These are phyloP conservation scores for Leguminivora glycinivorella DNA, from an alignment of 1,140 invertebrate species.

Conservation along the genomic window DNA sequence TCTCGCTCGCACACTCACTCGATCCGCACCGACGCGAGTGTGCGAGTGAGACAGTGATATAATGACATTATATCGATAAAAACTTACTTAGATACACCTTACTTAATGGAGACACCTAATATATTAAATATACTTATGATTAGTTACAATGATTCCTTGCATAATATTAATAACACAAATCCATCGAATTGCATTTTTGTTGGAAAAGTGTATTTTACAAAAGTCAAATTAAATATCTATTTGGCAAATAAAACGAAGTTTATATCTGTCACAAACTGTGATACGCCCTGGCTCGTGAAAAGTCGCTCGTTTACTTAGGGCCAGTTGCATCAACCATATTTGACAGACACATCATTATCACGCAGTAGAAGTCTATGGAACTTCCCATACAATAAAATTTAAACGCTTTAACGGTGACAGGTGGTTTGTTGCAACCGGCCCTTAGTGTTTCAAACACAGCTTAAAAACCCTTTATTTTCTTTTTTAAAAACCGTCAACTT, in stretches of 20 bases:
- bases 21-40: slow-evolving; percentile 28
- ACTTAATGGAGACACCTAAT: slow-evolving; percentile 71
- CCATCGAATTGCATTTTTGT: slow-evolving; percentile 34
- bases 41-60: slow-evolving; percentile 53
- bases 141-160: slow-evolving; percentile 59
- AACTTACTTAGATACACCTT: slow-evolving; percentile 70
- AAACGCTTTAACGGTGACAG: too few relatives aligned
- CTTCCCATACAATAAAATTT: too few relatives aligned
- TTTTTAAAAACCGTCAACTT: too few relatives aligned
- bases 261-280: background rate
- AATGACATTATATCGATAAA: slow-evolving; percentile 71
- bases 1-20: slow-evolving; percentile 45
- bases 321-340: too few relatives aligned
- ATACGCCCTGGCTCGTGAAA: background rate
- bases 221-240: slow-evolving; percentile 23
- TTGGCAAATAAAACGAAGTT: slow-evolving; percentile 10
- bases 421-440: too few relatives aligned
- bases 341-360: too few relatives aligned
- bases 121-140: slow-evolving; percentile 69
- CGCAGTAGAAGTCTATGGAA: too few relatives aligned
- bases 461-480: too few relatives aligned
- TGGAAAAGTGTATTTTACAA: slow-evolving; percentile 21
- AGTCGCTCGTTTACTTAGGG: too few relatives aligned
- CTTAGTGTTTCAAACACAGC: too few relatives aligned
- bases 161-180: slow-evolving; percentile 42